Base-by-base conservation (phyloP, 2,113 vertebrate genomes). In the Pedetes capensis region DNA sequence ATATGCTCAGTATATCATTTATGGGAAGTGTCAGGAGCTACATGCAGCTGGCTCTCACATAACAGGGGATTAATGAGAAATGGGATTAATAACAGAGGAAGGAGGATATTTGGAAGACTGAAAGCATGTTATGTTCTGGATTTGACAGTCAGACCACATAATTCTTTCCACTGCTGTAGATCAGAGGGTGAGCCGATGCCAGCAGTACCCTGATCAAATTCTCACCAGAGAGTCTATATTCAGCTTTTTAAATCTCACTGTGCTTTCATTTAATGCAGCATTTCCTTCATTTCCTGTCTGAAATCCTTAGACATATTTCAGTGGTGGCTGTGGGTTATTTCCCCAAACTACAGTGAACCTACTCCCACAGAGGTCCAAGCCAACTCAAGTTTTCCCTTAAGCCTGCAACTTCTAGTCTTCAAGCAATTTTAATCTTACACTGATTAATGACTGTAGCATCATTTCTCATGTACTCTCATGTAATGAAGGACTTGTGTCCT, bases 401-500 rank as follows among this genome's bases (percentile, higher is more conserved):
- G 92, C 74, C 1, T 1, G 6, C 53, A 39, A 32, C 42, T 74
- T 94, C 76, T 95, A 80, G 47, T 92, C 80, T 53, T 74, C 83
- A 92, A 96, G 95, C 82, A 93, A 92, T 64, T 80, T 83, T 39
- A 29, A 82, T 86, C 89, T 83, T 93, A 66, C 75, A 81, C 89
- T 96, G 49, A 69, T 66, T 91, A 88, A n/a, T 92, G 91, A 76
- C 37, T 75, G 42, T 39, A 61, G 2, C 86, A 34, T 81, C 81
- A 68, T 93, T 97, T 96, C 93, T 98, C 37, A 14, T 86, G 95
- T 91, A 78, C 76, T 68, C 92, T 92, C 93, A 71, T 91, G 93
- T 91, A 63, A 74, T 75, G 87, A 95, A 97, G 96, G 97, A 55
- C 93, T 96, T 74, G 88, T 66, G 89, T 79, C 57, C 96, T 95